These are phyloP conservation scores for Subacronicta megacephala DNA, from an alignment of 2,888 invertebrate species.

Conservation along the genomic window DNA sequence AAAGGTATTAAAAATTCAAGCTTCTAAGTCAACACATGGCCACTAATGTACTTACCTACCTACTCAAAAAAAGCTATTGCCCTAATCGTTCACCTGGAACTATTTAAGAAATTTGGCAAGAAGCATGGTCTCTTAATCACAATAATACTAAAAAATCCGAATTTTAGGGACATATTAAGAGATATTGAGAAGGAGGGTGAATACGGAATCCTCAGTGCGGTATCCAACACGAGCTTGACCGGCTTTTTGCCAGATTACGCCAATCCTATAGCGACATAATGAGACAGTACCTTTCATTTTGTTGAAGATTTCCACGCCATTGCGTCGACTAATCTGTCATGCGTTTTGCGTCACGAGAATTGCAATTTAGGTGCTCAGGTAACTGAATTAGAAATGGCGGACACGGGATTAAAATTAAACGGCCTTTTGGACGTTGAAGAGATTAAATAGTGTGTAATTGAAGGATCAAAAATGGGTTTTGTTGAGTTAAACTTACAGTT, in stretches of 20 bases:
- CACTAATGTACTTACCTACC: too few relatives aligned
- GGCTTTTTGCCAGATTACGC: conserved; percentile 72
- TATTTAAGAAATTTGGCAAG: too few relatives aligned
- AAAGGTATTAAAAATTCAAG: too few relatives aligned
- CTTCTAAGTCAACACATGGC: too few relatives aligned
- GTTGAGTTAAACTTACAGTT: conserved; percentile 7
- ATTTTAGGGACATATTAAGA: too few relatives aligned
- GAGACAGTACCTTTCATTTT: conserved; percentile 52
- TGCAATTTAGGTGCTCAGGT: conserved; percentile 52
- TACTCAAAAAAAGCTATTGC: too few relatives aligned
- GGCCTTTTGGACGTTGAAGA: conserved; percentile 53
- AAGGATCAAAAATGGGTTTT: conserved; percentile 26
- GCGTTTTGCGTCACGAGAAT: conserved; percentile 58
- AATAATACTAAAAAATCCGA: too few relatives aligned
- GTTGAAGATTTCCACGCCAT: conserved; percentile 61
- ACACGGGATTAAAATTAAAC: conserved; percentile 65
- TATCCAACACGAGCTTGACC: too few relatives aligned
- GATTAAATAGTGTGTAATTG: conserved; percentile 40
- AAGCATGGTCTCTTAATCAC: too few relatives aligned
- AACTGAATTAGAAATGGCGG: conserved; percentile 57
- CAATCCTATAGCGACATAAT: conserved; percentile 73
- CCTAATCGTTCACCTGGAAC: too few relatives aligned
- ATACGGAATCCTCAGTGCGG: too few relatives aligned
- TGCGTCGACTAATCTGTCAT: conserved; percentile 62
- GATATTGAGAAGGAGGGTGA: too few relatives aligned